Conservation (phyloP, 1,140 invertebrate species). For the Lepidostoma basale region DNA sequence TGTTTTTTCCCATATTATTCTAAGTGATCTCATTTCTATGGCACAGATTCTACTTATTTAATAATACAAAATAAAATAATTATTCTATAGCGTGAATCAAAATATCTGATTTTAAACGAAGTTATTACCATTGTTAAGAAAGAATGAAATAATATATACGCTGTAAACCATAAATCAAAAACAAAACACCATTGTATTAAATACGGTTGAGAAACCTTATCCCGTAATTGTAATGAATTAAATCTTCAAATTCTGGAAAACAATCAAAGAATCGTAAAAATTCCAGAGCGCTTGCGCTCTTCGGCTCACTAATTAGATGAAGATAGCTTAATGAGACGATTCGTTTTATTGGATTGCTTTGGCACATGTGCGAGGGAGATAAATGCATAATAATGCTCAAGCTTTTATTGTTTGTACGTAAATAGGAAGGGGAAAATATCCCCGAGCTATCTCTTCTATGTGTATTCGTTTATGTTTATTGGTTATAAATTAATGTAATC, state of each 20-base stretch:
- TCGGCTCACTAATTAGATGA: not conserved
- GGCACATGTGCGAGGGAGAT: not conserved
- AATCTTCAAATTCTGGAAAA: too few relatives aligned
- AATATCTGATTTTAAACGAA: too few relatives aligned
- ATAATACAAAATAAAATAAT: too few relatives aligned
- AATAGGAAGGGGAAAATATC: too few relatives aligned
- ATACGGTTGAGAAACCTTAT: not conserved
- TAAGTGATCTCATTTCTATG: too few relatives aligned
- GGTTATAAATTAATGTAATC: not conserved
- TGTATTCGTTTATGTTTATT: not conserved
- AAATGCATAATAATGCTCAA: not conserved
- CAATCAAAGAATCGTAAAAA: too few relatives aligned
- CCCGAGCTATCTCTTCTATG: too few relatives aligned
- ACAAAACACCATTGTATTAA: not conserved
- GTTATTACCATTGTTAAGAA: not conserved
- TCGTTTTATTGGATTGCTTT: slow-evolving; percentile 8
- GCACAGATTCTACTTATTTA: too few relatives aligned
- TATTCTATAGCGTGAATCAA: too few relatives aligned
- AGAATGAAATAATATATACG: not conserved
- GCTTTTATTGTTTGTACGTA: too few relatives aligned
- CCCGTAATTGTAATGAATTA: not conserved
- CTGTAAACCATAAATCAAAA: not conserved
- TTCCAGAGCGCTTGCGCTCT: not conserved
- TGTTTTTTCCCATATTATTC: too few relatives aligned
- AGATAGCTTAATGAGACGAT: slow-evolving; percentile 1